A percentile compares a stretch with the other conserved stretches of the same genome.
These are phyloP conservation scores for Dysdera silvatica DNA, from an alignment of 1,140 invertebrate species.

Conservation along the genomic window DNA sequence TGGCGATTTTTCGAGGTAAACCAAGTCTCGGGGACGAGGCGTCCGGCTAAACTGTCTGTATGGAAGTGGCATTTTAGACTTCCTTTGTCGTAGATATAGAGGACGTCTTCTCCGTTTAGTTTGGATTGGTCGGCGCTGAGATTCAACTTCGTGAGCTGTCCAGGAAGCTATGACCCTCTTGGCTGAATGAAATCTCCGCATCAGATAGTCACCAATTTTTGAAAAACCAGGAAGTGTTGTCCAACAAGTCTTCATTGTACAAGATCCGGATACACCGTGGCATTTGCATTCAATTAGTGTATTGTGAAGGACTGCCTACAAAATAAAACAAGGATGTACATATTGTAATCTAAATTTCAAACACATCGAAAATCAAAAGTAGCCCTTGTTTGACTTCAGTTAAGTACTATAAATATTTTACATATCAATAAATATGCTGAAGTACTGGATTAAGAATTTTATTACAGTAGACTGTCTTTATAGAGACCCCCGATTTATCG, in stretches of 20 bases:
- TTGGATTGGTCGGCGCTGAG: conserved; percentile 15
- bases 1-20: conserved; percentile 72
- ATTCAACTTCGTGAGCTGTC: conserved; percentile 19
- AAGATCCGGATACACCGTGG: conserved; percentile 91
- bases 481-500: too few species aligned
- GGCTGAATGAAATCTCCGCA: conserved; percentile 40
- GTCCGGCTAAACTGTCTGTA: too few species aligned
- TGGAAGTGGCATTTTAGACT: conserved; percentile 11
- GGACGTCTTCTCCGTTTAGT: conserved; percentile 1
- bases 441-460: too few species aligned
- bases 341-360: too few species aligned
- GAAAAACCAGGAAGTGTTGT: conserved; percentile 42
- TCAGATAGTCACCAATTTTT: conserved; percentile 36
- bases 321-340: not conserved
- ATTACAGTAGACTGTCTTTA: too few species aligned
- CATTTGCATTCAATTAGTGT: conserved; percentile 93
- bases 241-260: conserved; percentile 89
- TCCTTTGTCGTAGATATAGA: conserved; percentile 5
- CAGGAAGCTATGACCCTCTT: conserved; percentile 7
- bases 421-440: too few species aligned
- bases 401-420: too few species aligned
- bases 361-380: too few species aligned
- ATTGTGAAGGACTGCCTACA: conserved; percentile 66
- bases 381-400: too few species aligned
- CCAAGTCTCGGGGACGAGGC: conserved; percentile 52